Base-by-base conservation (phyloP, 2,113 vertebrate species). In the Mobula hypostoma region DNA sequence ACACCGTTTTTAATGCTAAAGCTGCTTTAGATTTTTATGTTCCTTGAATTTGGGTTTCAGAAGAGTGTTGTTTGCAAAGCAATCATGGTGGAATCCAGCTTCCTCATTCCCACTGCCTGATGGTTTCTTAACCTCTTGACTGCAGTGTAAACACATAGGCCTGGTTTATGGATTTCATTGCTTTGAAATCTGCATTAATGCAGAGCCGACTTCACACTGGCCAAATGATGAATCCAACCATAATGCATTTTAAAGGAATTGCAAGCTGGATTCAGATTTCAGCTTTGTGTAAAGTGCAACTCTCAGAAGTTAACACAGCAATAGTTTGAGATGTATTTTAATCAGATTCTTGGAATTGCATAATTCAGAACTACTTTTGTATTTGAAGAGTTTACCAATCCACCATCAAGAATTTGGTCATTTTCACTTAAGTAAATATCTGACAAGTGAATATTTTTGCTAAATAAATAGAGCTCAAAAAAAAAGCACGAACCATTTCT, bases 361-460 rank as follows among this genome's bases (percentile, higher is more conserved):
- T 58, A 82, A 58, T 87, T 61, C 83, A 61, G 83, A 29, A n/a
- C 14, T 17, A 4, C 66, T 88, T 66, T 66, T 68, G 61, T 8
- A 19, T 61, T 90, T 66, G 82, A 27, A 58, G 82, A 17, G 2
- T 15, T 90, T 66, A 90, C 85, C 61, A 66, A 68, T 9, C 85
- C 61, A 61, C 63, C 56, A 87, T 58, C 83, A 90, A 66, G n/a
- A 32, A 63, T 36, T 61, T 3, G 61, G 85, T 29, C 85, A 32
- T n/a, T 63, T 61, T 32, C 85, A 32, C 61, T 90, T 90, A 32
- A 90, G 61, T 90, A 66, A 90, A 90, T 66, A 90, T 66, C 85
- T 63, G 85, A 66, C 85, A 32, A 90, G 61, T 90, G 85, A 32
- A 66, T 90, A 90, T 66, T 90, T 32, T 15, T 90, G 61, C 85